Base-by-base conservation (phyloP, 2,888 invertebrate species). In the Eueremaeus valkanovi region DNA sequence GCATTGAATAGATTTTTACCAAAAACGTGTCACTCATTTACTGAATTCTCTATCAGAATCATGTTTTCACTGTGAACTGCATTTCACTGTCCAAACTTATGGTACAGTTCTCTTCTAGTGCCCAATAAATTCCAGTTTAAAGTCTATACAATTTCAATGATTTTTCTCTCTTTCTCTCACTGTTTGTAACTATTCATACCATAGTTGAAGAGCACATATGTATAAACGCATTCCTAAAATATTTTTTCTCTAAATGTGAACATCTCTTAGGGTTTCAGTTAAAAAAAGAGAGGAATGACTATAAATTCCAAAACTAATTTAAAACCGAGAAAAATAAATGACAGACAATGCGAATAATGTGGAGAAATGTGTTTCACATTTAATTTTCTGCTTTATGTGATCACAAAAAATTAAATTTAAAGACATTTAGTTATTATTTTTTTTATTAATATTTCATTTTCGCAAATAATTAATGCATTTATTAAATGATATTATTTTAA, bases 11-110 rank as follows among this genome's bases (percentile, higher is more conserved):
- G 21, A 42, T 68, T 68, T 68, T 24, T 24, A 42, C 27, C 42
- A 3, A 68, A 33, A 68, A 68, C 68, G 68, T 68, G 68, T 68
- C 68, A 68, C 68, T 68, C 68, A 68, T 68, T 68, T 68, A 42
- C n/a, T n/a, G 42, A 8, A 21, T 42, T 68, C 21, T 36, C 68
- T 42, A 36, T 42, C 42, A n/a, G 42, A 68, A 18, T 63, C 29
- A 18, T 63, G 63, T 63, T 33, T 63, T 63, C 9, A 33, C 33
- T 33, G 21, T 55, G 68, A 42, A 42, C 68, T 68, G 27, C 42
- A 68, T 42, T 40, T 42, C 24, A 33, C 63, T 13, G 63, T 33
- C 33, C n/a, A 36, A 42, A 68, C 24, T 68, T 33, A 24, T 68
- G 68, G 33, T n/a, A n/a, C 5, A 2, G 68, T 24, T 31, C n/a